phyloP scores from a whole-genome alignment of 2,113 vertebrate species.

The Carassius carassius region DNA sequence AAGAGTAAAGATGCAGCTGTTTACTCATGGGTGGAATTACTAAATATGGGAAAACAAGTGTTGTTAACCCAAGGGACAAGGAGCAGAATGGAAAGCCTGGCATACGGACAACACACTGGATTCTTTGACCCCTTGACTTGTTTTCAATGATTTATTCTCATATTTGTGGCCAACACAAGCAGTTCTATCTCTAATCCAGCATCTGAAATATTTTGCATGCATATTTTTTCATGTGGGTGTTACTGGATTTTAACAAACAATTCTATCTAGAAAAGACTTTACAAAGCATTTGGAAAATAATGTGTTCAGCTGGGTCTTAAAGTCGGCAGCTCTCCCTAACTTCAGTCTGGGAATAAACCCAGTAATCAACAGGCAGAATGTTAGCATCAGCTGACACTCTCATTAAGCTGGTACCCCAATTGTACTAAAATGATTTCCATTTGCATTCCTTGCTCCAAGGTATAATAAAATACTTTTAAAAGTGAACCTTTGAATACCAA shows the following conservation, averaged over 20 bases:
- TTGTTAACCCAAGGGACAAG: constrained; percentile 60
- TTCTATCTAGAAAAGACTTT: constrained; percentile 13
- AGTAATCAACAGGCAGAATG: constrained; percentile 14
- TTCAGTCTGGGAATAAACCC: constrained; percentile 13
- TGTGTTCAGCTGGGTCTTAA: constrained; percentile 43
- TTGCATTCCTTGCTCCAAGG: constrained; percentile 18
- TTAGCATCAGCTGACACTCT: constrained; percentile 11
- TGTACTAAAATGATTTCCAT: constrained; percentile 27
- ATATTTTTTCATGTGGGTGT: neutral
- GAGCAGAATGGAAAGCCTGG: constrained; percentile 66
- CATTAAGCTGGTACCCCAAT: neutral
- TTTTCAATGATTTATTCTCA: constrained; percentile 56
- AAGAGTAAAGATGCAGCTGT: constrained; percentile 59
- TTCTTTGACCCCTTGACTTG: constrained; percentile 57
- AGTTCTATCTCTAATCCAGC: constrained; percentile 29
- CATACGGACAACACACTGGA: constrained; percentile 63
- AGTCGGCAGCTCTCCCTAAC: constrained; percentile 19
- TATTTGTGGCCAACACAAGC: constrained; percentile 65
- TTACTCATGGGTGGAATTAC: constrained; percentile 69
- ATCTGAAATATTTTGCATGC: constrained; percentile 10
- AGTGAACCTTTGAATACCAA: constrained; percentile 36
- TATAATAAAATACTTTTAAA: constrained; percentile 30
- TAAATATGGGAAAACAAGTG: constrained; percentile 73
- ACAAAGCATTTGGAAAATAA: constrained; percentile 41
- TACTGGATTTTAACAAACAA: constrained; percentile 1